Evolutionary conservation across 2,888 invertebrate genomes (phyloP).

Genomic region (Nipponacmea schrenckii): DNA sequence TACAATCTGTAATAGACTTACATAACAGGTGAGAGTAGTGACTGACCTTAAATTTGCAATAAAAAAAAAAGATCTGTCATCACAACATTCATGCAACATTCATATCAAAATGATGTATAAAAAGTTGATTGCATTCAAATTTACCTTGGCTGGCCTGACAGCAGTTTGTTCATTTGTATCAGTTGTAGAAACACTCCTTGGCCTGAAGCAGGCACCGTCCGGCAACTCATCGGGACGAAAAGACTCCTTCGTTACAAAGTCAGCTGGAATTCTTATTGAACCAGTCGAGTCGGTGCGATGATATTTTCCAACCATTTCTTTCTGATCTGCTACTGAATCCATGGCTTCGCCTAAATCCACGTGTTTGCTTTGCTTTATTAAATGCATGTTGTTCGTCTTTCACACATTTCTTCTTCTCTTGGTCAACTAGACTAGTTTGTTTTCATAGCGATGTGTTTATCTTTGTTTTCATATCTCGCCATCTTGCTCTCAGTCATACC

Average conservation of each 20-base stretch:
- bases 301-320: neutral
- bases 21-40: too few species aligned
- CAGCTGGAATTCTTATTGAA: neutral
- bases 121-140: neutral
- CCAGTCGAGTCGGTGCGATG: constrained; percentile 3
- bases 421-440: neutral
- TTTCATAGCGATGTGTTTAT: neutral
- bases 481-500: neutral
- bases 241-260: neutral
- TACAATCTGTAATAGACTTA: too few species aligned
- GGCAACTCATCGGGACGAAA: constrained; percentile 42
- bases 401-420: neutral
- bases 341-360: neutral
- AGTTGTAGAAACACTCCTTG: constrained; percentile 36
- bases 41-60: too few species aligned
- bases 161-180: neutral
- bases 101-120: too few species aligned
- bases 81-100: too few species aligned
- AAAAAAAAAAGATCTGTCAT: too few species aligned
- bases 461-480: constrained; percentile 5
- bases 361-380: neutral
- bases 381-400: neutral
- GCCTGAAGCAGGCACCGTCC: constrained; percentile 53
- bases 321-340: neutral
- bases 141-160: neutral